These are phyloP conservation scores for Calidris pygmaea DNA, from an alignment of 2,113 vertebrate genomes.

Conservation along the genomic window DNA sequence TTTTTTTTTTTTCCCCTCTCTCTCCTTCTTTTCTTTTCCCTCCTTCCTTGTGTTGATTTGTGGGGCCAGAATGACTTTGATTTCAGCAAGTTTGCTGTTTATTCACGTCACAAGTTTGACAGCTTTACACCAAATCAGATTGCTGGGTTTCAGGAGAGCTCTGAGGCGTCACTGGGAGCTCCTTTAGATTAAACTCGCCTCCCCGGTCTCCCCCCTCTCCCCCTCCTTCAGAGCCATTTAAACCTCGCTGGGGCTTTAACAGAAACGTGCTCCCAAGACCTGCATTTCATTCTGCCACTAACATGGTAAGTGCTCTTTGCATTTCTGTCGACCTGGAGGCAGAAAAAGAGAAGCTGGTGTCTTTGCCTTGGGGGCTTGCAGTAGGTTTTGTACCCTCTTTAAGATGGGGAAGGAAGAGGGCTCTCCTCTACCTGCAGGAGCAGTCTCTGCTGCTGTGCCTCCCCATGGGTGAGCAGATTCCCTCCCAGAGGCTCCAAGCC, in stretches of 20 bases:
- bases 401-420: background rate
- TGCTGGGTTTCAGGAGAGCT: constrained; percentile 63
- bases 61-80: constrained; percentile 43
- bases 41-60: constrained; percentile 53
- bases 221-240: constrained; percentile 70
- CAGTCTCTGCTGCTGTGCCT: constrained; percentile 9
- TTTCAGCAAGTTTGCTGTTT: constrained; percentile 56
- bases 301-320: constrained; percentile 80
- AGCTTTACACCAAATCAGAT: constrained; percentile 79
- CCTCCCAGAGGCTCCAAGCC: background rate
- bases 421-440: constrained; percentile 15
- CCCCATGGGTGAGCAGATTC: background rate
- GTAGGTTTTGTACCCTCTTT: background rate
- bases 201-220: constrained; percentile 62
- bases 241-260: constrained; percentile 74
- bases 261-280: constrained; percentile 63
- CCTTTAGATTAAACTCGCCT: constrained; percentile 79
- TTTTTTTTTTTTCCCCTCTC: background rate
- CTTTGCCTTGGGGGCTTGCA: background rate
- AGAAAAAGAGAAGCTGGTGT: background rate
- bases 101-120: constrained; percentile 78
- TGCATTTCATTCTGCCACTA: constrained; percentile 62
- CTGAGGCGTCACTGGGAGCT: constrained; percentile 67
- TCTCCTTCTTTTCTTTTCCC: constrained; percentile 31
- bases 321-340: constrained; percentile 23